Conservation (phyloP, 2,888 invertebrate species). For the Aleiodes alternator region DNA sequence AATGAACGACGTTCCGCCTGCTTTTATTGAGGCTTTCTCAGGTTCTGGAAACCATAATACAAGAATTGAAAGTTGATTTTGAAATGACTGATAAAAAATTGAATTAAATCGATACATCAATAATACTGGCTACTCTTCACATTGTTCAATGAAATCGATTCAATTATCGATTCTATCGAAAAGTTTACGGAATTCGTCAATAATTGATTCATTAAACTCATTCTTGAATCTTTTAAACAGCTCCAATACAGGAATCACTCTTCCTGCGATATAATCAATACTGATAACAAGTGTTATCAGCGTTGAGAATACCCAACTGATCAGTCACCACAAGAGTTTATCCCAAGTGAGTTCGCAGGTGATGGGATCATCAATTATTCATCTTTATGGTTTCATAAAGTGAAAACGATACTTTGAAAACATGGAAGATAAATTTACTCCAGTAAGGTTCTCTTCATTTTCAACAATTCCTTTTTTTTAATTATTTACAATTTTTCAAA, state of each 20-base stretch:
- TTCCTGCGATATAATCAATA: conserved; percentile 10
- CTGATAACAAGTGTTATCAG: conserved; percentile 18
- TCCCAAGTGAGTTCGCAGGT: conserved; percentile 3
- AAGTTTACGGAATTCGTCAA: neutral
- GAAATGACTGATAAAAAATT: too few species aligned
- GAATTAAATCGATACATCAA: too few species aligned
- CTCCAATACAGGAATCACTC: neutral
- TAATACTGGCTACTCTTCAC: too few species aligned
- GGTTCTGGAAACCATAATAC: too few species aligned
- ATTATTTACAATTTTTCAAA: neutral
- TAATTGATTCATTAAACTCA: neutral
- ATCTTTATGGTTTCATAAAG: too few species aligned
- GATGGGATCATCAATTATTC: too few species aligned
- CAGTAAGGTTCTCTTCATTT: conserved; percentile 1
- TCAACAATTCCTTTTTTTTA: neutral
- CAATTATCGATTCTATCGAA: too few species aligned
- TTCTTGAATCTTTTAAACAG: neutral
- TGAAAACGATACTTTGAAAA: neutral
- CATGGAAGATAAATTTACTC: conserved; percentile 24
- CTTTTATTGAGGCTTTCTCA: too few species aligned
- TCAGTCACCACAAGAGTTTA: neutral
- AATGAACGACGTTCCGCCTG: too few species aligned
- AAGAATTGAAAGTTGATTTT: too few species aligned
- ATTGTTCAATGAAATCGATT: too few species aligned
- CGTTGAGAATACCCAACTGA: neutral